phyloP scores from a whole-genome alignment of 2,888 invertebrate genomes.

The Acrobasis repandana region DNA sequence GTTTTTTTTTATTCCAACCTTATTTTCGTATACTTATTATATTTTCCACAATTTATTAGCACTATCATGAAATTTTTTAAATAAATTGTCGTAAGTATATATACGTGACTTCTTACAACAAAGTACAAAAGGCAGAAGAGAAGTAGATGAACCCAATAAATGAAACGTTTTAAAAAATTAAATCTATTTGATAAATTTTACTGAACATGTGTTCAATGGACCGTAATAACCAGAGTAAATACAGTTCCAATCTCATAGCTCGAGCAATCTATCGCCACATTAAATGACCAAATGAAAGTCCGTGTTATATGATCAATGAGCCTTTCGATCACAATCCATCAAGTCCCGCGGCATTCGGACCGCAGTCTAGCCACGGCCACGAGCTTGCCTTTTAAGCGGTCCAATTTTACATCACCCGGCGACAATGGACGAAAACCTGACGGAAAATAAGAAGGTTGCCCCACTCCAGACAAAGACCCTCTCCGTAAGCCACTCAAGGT shows the following conservation, averaged over 20 bases:
- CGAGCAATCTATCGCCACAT: conserved; percentile 53
- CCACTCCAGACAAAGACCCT: conserved; percentile 76
- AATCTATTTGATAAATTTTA: no score
- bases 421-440: conserved; percentile 71
- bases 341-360: conserved; percentile 50
- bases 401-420: conserved; percentile 67
- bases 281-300: conserved; percentile 63
- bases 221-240: conserved; percentile 33
- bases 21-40: no score
- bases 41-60: no score
- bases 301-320: conserved; percentile 72
- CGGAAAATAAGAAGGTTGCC: conserved; percentile 74
- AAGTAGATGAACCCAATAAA: no score
- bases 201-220: neutral
- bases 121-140: no score
- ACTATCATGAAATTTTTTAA: no score
- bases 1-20: no score
- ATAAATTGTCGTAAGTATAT: no score
- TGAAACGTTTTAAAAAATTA: no score
- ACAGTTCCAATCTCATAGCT: conserved; percentile 47
- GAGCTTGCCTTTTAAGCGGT: conserved; percentile 60
- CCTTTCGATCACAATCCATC: conserved; percentile 76
- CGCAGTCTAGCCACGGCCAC: conserved; percentile 47
- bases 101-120: no score
- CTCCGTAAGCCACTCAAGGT: conserved; percentile 78